Base-by-base conservation (phyloP, 2,113 vertebrate genomes). In the Tachycineta bicolor region DNA sequence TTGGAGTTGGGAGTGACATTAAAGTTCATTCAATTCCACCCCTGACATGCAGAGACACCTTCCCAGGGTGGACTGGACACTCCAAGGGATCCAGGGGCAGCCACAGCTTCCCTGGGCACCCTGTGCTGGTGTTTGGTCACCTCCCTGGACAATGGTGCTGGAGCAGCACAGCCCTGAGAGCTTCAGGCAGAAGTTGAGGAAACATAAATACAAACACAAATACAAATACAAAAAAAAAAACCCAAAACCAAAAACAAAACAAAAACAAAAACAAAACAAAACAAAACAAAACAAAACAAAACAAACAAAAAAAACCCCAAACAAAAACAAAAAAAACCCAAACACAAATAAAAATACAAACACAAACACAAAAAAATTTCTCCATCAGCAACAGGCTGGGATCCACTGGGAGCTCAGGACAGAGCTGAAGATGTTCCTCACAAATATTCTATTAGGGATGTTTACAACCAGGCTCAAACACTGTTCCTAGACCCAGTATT, bases 371-470 rank as follows among this genome's bases (percentile, higher is more conserved):
- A 49, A 62, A 5, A 5, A 3, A 15, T 23, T 62, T 20, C 26
- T 22, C 24, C 47, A 21, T 7, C 70, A 43, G 34, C 34, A 60
- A 11, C 17, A 47, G 26, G 46, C 15, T 56, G 50, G 49, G 31
- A 67, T 25, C 24, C 39, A 4, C 16, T 5, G 33, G 62, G 60
- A 55, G 29, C 68, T 50, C 44, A 6, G 11, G 10, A 17, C 34
- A 6, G 56, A 33, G 6, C 3, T 2, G 37, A 34, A 20, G 71
- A 22, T 4, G 2, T 2, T 56, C 13, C 80, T 80, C 41, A 37
- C 41, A 18, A 31, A 47, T 0, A 10, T 10, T 18, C 1, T 1
- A 16, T 4, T 6, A 31, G 0, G 9, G 46, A 8, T 13, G 20
- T 1, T 14, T 1, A 11, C 22, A 14, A 0, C 4, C 34, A 14